These are phyloP conservation scores for Leptogaster cylindrica DNA, from an alignment of 2,888 invertebrate species.

Conservation along the genomic window DNA sequence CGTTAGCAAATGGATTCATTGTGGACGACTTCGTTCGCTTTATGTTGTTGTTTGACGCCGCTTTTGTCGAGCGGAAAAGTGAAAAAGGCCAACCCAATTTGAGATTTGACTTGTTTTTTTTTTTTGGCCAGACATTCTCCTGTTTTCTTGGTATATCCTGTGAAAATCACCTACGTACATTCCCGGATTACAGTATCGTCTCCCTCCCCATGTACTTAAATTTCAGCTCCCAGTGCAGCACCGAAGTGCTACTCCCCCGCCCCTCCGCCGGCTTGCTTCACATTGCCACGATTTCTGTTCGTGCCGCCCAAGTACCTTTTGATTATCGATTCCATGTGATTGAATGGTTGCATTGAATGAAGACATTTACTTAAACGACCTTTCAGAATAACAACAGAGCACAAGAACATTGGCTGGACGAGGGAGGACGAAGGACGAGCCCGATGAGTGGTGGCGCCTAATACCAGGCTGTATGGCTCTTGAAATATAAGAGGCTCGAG, in stretches of 20 bases:
- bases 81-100: slow-evolving; percentile 7
- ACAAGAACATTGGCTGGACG: background rate
- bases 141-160: too few relatives aligned
- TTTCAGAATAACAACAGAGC: background rate
- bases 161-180: too few relatives aligned
- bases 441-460: background rate
- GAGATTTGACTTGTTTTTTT: background rate
- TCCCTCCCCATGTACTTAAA: too few relatives aligned
- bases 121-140: too few relatives aligned
- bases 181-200: too few relatives aligned
- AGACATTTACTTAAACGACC: slow-evolving; percentile 34
- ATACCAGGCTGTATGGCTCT: background rate
- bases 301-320: slow-evolving; percentile 5
- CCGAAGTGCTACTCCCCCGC: too few relatives aligned
- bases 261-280: background rate
- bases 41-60: slow-evolving; percentile 3
- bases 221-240: background rate
- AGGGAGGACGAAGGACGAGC: background rate
- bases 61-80: background rate
- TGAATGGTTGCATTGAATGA: slow-evolving; percentile 32
- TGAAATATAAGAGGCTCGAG: too few relatives aligned
- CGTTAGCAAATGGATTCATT: slow-evolving; percentile 30
- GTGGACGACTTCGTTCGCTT: slow-evolving; percentile 25
- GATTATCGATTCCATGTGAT: slow-evolving; percentile 36
- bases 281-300: slow-evolving; percentile 16